Conservation (phyloP, 2,888 invertebrate genomes). For the Hemithea aestivaria region DNA sequence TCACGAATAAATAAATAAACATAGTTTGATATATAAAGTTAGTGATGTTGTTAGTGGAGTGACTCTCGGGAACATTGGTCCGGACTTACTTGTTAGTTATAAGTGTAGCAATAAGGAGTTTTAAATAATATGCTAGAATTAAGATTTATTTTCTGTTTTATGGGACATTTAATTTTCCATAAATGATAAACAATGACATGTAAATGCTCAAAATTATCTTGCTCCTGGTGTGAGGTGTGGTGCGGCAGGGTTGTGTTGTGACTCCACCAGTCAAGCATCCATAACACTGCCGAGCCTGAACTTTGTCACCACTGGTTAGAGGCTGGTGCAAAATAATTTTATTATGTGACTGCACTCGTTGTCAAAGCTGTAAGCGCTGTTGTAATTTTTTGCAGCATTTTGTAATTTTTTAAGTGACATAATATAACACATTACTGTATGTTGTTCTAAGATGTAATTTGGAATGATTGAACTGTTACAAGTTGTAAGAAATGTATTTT, state of each 20-base stretch:
- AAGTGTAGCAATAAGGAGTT: conserved; percentile 71
- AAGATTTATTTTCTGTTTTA: conserved; percentile 65
- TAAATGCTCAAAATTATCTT: conserved; percentile 44
- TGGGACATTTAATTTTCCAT: conserved; percentile 58
- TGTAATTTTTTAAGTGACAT: conserved; percentile 61
- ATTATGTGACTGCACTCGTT: conserved; percentile 33
- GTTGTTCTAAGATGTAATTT: conserved; percentile 68
- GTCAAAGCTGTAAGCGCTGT: conserved; percentile 58
- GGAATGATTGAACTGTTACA: conserved; percentile 72
- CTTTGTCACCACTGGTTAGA: too few relatives aligned
- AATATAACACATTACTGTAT: conserved; percentile 39
- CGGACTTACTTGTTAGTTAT: conserved; percentile 63
- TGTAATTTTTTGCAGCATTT: conserved; percentile 61
- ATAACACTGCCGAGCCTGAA: too few relatives aligned
- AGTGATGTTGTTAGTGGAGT: conserved; percentile 71
- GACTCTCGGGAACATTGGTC: conserved; percentile 62
- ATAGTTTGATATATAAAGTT: conserved; percentile 55
- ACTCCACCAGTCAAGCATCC: too few relatives aligned
- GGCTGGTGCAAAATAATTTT: conserved; percentile 48
- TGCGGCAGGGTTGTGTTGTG: too few relatives aligned
- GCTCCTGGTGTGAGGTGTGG: conserved; percentile 26
- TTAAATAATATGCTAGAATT: conserved; percentile 71
- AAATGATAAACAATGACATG: conserved; percentile 41
- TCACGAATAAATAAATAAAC: conserved; percentile 58
- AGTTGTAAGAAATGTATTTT: conserved; percentile 76